phyloP scores from a whole-genome alignment of 2,113 vertebrate genomes.

The Ovis canadensis region DNA sequence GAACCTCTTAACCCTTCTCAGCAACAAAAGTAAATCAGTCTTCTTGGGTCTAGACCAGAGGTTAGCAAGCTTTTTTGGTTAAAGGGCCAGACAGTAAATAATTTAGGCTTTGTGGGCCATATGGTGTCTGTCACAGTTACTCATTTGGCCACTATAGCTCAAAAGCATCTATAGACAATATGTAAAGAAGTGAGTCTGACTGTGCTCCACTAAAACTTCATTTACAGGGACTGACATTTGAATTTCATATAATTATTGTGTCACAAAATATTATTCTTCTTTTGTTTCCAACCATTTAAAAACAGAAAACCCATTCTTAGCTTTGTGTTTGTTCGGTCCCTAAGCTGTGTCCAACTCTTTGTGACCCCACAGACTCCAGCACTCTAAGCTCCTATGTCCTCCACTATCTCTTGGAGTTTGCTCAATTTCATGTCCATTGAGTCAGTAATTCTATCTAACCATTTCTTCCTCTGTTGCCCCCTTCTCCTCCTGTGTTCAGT shows the following conservation, averaged over 20 bases:
- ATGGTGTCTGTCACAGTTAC: background rate
- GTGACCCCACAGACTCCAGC: background rate
- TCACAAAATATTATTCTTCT: background rate
- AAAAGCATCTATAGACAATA: background rate
- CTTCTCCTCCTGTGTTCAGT: background rate
- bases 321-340: background rate
- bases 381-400: background rate
- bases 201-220: background rate
- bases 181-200: background rate
- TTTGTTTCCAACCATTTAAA: conserved; percentile 10
- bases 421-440: background rate
- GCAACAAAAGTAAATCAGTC: background rate
- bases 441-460: background rate
- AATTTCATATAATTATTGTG: background rate
- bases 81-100: background rate
- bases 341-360: background rate
- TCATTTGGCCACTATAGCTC: background rate
- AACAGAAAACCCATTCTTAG: background rate
- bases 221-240: background rate
- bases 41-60: background rate
- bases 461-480: background rate
- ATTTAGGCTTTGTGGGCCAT: background rate
- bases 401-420: background rate
- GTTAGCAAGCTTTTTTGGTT: background rate
- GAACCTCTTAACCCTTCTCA: background rate